Evolutionary conservation across 1,140 invertebrate genomes (phyloP).

Genomic region (Chymomyza costata): DNA sequence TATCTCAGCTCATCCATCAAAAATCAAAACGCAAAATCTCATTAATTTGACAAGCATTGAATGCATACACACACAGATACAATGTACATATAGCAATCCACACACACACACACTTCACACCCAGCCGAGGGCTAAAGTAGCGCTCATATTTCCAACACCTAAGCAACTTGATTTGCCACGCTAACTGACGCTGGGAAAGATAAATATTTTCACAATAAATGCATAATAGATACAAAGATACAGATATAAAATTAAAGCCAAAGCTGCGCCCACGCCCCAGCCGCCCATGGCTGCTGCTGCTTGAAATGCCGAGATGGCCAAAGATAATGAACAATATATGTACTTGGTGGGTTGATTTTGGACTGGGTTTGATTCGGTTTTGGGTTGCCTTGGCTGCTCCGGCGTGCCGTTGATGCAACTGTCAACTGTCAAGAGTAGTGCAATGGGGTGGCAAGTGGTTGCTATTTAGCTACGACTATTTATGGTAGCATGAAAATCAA

Average conservation of each 20-base stretch:
- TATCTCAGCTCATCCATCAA: constrained; percentile 57
- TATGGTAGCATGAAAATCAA: constrained; percentile 33
- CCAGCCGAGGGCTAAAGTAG: background rate
- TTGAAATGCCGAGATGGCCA: too few relatives aligned
- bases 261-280: too few relatives aligned
- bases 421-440: constrained; percentile 53
- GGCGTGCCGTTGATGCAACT: constrained; percentile 36
- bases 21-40: constrained; percentile 66
- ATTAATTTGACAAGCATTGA: constrained; percentile 57
- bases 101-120: constrained; percentile 14
- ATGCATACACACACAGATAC: constrained; percentile 22
- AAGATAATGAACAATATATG: too few relatives aligned
- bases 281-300: too few relatives aligned
- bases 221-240: constrained; percentile 15
- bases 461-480: constrained; percentile 18
- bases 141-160: too few relatives aligned
- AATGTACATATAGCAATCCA: constrained; percentile 5
- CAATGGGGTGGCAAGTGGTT: constrained; percentile 24
- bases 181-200: constrained; percentile 47
- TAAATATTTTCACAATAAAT: constrained; percentile 56
- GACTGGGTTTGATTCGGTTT: too few relatives aligned
- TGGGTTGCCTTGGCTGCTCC: too few relatives aligned
- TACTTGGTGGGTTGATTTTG: too few relatives aligned
- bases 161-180: too few relatives aligned
- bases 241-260: constrained; percentile 30